Base-by-base conservation (phyloP, 2,113 vertebrate genomes). In the Takifugu bimaculatus region DNA sequence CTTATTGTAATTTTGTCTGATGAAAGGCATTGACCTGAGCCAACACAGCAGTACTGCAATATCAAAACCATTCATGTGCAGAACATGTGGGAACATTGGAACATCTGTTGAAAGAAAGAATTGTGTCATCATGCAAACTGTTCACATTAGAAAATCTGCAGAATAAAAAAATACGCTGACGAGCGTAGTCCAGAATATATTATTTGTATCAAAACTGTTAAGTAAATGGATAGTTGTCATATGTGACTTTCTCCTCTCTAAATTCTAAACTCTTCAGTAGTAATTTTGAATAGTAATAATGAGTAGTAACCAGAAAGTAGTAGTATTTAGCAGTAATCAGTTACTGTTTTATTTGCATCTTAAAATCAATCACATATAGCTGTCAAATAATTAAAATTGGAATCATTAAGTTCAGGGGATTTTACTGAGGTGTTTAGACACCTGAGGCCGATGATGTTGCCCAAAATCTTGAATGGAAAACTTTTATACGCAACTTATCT, bases 221-320 rank as follows among this genome's bases (percentile, higher is more conserved):
- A 85, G 88, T 88, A 90, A 83, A 81, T 44, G 78, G 50, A 67
- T 77, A 83, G 79, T 87, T 70, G 72, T 88, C 88, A 89, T 86
- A 87, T 84, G 74, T 74, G 75, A 88, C 88, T 90, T 88, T 90
- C 81, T 85, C 83, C 71, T 84, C 78, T 84, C 32, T 7, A 35
- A 35, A 20, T 20, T 20, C 20, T 20, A 20, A 20, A 20, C 20
- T 20, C 20, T 20, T 20, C 20, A 20, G 20, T 20, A 20, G 20
- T 20, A 20, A 20, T 20, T 20, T 20, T 20, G 20, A 20, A 20
- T 20, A 20, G 20, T 20, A 20, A 20, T 20, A 20, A 20, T 20
- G 20, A 20, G 20, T 20, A 20, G 20, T 20, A 20, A 20, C 20
- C 20, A 20, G 20, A 20, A 20, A 20, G 20, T 20, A 20, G 20